Conservation (phyloP, 1,140 invertebrate species). For the Hyposmocoma kahamanoa region DNA sequence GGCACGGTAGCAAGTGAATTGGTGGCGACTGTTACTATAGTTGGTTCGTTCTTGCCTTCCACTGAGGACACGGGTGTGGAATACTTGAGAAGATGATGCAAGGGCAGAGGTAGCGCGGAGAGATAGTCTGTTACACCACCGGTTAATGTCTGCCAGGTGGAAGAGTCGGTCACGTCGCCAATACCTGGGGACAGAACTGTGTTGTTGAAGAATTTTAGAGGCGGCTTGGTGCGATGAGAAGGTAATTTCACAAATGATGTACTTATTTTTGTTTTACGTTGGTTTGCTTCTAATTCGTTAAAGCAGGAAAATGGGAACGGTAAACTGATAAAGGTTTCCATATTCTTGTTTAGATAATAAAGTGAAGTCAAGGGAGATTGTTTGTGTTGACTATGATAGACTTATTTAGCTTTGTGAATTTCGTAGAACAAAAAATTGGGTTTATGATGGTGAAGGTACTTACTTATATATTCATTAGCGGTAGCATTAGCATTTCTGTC, state of each 20-base stretch:
- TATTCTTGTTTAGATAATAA: too few relatives aligned
- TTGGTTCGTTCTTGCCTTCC: constrained; percentile 49
- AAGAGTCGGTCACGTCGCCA: constrained; percentile 54
- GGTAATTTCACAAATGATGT: too few relatives aligned
- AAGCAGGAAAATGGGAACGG: too few relatives aligned
- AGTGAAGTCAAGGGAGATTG: too few relatives aligned
- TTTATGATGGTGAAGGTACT: too few relatives aligned
- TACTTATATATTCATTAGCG: constrained; percentile 58
- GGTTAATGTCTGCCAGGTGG: constrained; percentile 84
- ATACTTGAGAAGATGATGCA: constrained; percentile 90
- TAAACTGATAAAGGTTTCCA: too few relatives aligned
- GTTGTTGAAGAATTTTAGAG: too few relatives aligned
- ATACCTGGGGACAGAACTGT: constrained; percentile 25
- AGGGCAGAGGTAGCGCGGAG: constrained; percentile 83
- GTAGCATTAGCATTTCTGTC: constrained; percentile 31
- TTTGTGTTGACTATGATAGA: too few relatives aligned
- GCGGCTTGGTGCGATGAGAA: neutral
- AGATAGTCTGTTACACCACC: constrained; percentile 88
- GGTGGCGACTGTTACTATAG: constrained; percentile 42
- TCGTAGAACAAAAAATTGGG: too few relatives aligned
- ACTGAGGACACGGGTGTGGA: constrained; percentile 56
- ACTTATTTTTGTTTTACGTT: too few relatives aligned
- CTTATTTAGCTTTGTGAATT: too few relatives aligned
- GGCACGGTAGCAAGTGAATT: constrained; percentile 37
- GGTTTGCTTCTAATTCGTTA: too few relatives aligned